These are phyloP conservation scores for Serranochromis macrocephalus DNA, from an alignment of 2,113 vertebrate species.

Conservation along the genomic window DNA sequence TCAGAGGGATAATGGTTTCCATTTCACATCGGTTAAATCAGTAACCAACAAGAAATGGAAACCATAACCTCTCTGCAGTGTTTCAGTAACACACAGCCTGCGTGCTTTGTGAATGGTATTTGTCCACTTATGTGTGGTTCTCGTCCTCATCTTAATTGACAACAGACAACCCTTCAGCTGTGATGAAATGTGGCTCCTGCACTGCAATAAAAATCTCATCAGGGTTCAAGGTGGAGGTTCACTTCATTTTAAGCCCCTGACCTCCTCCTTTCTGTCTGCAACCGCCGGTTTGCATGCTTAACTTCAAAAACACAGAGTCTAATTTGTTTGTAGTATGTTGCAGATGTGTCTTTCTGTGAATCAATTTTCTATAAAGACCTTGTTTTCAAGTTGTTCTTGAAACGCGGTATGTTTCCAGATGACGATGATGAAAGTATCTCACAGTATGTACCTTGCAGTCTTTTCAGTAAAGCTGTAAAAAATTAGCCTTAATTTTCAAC, in stretches of 20 bases:
- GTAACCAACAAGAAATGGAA: not conserved
- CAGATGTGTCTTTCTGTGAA: not conserved
- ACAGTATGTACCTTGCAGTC: not conserved
- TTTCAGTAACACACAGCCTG: not conserved
- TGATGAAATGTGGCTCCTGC: not conserved
- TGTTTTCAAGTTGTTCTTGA: not conserved
- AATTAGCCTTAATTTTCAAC: not conserved
- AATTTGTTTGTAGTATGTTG: not conserved
- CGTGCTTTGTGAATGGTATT: not conserved
- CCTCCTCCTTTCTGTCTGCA: not conserved
- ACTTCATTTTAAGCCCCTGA: not conserved
- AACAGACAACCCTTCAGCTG: not conserved
- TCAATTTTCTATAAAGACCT: not conserved
- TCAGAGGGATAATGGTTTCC: conserved; percentile 3
- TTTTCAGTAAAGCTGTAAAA: not conserved
- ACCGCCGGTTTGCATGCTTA: not conserved
- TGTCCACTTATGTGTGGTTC: not conserved
- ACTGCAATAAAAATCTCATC: not conserved
- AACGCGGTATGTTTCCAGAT: not conserved
- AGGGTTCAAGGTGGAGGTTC: not conserved
- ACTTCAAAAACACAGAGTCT: not conserved
- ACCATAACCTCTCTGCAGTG: not conserved
- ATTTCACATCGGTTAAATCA: not conserved
- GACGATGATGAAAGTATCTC: not conserved
- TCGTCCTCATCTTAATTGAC: not conserved